phyloP scores from a whole-genome alignment of 2,797 vertebrate species.

The Phoxinus dragarum region DNA sequence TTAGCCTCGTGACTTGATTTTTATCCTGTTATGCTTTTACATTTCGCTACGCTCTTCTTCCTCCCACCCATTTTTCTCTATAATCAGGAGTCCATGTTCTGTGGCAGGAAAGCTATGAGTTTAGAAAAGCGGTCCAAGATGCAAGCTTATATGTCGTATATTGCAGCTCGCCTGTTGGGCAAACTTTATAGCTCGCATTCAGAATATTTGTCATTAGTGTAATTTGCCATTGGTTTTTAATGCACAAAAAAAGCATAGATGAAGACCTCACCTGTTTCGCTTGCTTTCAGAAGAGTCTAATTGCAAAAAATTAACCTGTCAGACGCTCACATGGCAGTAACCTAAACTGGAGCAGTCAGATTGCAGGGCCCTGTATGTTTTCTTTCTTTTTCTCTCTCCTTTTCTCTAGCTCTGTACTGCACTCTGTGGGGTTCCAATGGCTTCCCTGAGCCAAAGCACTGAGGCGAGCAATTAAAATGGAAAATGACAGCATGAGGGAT shows the following conservation, averaged over 20 bases:
- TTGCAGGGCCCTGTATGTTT: slow-evolving; percentile 68
- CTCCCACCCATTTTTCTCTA: slow-evolving; percentile 43
- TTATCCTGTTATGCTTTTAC: slow-evolving; percentile 53
- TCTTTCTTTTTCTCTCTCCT: slow-evolving; percentile 53
- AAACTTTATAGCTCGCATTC: slow-evolving; percentile 52
- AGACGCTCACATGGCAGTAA: slow-evolving; percentile 83
- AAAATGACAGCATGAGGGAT: slow-evolving; percentile 95
- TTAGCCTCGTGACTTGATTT: slow-evolving; percentile 45
- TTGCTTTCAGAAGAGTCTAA: slow-evolving; percentile 85
- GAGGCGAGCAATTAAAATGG: slow-evolving; percentile 91
- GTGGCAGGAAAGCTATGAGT: slow-evolving; percentile 26
- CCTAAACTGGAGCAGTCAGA: slow-evolving; percentile 81
- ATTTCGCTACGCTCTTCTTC: slow-evolving; percentile 36
- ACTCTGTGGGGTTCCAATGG: slow-evolving; percentile 87
- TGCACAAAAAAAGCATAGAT: slow-evolving; percentile 69
- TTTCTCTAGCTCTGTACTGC: slow-evolving; percentile 75
- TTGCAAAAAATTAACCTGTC: slow-evolving; percentile 94
- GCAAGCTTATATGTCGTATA: neutral
- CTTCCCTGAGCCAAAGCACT: slow-evolving; percentile 88
- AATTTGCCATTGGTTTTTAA: slow-evolving; percentile 60
- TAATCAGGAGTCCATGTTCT: slow-evolving; percentile 41
- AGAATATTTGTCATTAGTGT: slow-evolving; percentile 60
- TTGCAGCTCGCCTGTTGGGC: slow-evolving; percentile 46
- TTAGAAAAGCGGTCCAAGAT: slow-evolving; percentile 13
- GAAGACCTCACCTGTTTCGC: slow-evolving; percentile 79